Percentiles rank a stretch among this genome's conserved stretches.
Evolutionary conservation across 2,113 vertebrate genomes (phyloP).

Genomic region (Paratilapia polleni): DNA sequence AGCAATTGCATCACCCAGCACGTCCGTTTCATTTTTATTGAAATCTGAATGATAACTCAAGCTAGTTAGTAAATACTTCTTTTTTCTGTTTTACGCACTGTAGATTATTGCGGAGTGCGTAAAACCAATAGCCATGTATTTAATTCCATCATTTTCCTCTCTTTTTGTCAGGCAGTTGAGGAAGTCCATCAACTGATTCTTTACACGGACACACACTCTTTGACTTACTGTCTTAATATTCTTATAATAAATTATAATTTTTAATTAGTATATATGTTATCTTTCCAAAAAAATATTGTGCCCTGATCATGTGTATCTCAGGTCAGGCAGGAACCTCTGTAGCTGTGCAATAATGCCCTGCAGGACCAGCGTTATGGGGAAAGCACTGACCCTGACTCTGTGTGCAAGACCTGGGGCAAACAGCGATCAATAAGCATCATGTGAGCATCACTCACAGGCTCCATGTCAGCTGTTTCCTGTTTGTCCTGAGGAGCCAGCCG

Average conservation of each 20-base stretch:
- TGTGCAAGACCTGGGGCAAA: conserved; percentile 51
- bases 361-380: conserved; percentile 52
- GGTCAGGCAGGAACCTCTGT: conserved; percentile 52
- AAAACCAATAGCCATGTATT: neutral
- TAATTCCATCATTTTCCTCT: neutral
- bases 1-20: conserved; percentile 3
- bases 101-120: neutral
- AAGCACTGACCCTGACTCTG: conserved; percentile 51
- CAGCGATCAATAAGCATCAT: conserved; percentile 74
- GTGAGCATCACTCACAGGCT: conserved; percentile 70
- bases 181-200: neutral
- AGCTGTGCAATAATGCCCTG: conserved; percentile 48
- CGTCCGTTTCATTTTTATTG: neutral
- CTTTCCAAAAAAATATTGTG: neutral
- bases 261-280: neutral
- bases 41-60: neutral
- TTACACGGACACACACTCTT: neutral
- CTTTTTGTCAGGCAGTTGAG: neutral
- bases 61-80: neutral
- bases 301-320: conserved; percentile 49
- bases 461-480: conserved; percentile 75
- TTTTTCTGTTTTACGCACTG: neutral
- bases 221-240: neutral
- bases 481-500: conserved; percentile 61
- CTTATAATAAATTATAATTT: neutral